Conservation (phyloP, 2,888 invertebrate genomes). For the Leptinotarsa haldemani region DNA sequence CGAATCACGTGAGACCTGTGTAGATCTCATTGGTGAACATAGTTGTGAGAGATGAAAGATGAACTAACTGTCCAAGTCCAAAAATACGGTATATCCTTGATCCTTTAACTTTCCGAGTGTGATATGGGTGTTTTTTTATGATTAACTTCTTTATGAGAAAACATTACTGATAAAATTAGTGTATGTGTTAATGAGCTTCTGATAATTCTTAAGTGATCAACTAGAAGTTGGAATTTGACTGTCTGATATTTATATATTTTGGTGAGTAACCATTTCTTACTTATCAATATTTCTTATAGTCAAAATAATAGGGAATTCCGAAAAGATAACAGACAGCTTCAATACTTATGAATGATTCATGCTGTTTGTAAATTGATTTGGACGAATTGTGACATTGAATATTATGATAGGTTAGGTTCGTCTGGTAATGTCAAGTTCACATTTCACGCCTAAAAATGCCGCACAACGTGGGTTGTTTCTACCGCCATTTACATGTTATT, state of each 20-base stretch:
- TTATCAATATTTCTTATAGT: constrained; percentile 17
- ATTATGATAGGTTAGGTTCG: constrained; percentile 46
- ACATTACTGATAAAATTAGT: constrained; percentile 20
- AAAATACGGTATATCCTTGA: constrained; percentile 52
- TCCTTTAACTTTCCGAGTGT: neutral
- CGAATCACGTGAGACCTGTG: constrained; percentile 34
- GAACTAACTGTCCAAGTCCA: constrained; percentile 53
- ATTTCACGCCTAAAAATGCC: constrained; percentile 7
- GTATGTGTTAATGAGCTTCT: constrained; percentile 38
- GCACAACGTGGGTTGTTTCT: neutral
- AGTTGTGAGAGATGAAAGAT: constrained; percentile 35
- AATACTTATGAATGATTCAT: constrained; percentile 3
- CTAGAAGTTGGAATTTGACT: constrained; percentile 30
- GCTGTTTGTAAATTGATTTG: constrained; percentile 13
- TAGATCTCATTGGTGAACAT: constrained; percentile 44
- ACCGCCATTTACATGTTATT: neutral
- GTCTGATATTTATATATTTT: constrained; percentile 27
- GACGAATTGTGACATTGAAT: constrained; percentile 32
- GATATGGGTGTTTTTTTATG: constrained; percentile 11
- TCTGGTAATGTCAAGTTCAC: constrained; percentile 40
- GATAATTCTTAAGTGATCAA: constrained; percentile 31
- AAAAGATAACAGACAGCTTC: constrained; percentile 4
- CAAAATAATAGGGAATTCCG: constrained; percentile 1
- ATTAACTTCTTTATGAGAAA: constrained; percentile 9
- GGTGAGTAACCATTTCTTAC: constrained; percentile 28